A percentile compares a stretch with the other conserved stretches of the same genome.
Conservation (phyloP, 2,113 vertebrate genomes). For the Chionomys nivalis region DNA sequence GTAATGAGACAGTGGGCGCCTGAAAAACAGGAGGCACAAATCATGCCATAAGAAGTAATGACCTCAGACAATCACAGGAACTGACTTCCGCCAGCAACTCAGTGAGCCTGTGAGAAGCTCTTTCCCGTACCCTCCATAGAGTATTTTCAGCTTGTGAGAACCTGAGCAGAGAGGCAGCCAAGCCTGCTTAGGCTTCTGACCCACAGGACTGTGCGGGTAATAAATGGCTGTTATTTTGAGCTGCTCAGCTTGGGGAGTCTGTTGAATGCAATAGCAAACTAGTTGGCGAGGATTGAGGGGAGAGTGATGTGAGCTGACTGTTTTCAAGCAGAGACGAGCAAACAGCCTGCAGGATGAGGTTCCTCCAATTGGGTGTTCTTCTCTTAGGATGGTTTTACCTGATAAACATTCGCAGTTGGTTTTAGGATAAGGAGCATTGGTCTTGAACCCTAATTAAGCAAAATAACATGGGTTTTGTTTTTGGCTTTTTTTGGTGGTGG, state of each 20-base stretch:
- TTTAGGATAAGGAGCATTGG: not conserved
- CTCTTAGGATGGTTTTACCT: constrained; percentile 17
- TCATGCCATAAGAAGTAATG: not conserved
- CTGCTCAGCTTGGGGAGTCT: not conserved
- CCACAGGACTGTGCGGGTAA: not conserved
- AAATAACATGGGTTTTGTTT: not conserved
- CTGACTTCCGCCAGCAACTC: not conserved
- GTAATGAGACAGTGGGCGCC: not conserved
- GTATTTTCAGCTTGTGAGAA: not conserved
- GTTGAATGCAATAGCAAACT: not conserved
- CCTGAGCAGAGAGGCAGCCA: not conserved
- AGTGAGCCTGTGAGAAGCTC: not conserved
- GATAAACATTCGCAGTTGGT: not conserved
- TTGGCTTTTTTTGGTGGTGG: no score
- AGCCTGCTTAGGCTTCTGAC: not conserved
- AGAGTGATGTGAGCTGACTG: not conserved
- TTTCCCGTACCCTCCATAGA: not conserved
- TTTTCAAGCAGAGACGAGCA: not conserved
- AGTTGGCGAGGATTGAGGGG: not conserved
- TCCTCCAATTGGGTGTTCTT: not conserved
- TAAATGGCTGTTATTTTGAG: not conserved
- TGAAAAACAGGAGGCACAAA: not conserved
- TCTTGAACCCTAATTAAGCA: constrained; percentile 3
- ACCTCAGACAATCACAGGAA: not conserved
- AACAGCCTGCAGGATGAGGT: not conserved